A percentile compares a stretch with the other conserved stretches of the same genome.
phyloP scores from a whole-genome alignment of 1,140 invertebrate species.

The Bombus breviceps region DNA sequence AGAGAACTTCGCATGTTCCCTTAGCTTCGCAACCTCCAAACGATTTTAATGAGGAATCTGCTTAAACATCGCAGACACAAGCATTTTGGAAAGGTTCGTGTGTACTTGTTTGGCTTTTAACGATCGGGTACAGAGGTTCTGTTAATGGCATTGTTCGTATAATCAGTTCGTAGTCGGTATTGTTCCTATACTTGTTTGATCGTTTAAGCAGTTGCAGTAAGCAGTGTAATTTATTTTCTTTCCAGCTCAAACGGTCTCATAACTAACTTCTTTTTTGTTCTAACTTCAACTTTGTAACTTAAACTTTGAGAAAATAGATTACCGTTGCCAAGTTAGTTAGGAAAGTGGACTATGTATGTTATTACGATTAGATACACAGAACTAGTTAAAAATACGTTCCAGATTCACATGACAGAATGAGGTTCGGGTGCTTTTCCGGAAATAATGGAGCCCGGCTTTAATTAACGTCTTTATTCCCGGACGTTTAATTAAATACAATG shows the following conservation, averaged over 20 bases:
- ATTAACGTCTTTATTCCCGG: constrained; percentile 29
- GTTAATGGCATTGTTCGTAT: background rate
- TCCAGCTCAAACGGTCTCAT: no score
- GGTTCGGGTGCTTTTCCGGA: background rate
- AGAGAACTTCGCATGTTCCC: background rate
- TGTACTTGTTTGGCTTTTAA: background rate
- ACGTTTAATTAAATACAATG: constrained; percentile 41
- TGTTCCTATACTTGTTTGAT: no score
- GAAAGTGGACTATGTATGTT: background rate
- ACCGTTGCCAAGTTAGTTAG: no score
- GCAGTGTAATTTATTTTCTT: no score
- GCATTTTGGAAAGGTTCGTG: background rate
- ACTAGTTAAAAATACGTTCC: background rate
- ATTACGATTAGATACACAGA: background rate
- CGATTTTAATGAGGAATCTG: background rate
- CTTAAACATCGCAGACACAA: background rate
- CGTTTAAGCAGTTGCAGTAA: no score
- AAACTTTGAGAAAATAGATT: no score
- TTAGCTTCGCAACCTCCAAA: background rate
- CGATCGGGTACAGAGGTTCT: background rate
- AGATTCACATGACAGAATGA: background rate
- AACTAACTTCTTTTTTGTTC: no score
- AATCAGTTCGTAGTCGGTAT: background rate
- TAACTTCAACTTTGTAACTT: no score
- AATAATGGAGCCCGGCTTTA: constrained; percentile 30